A percentile compares a stretch with the other conserved stretches of the same genome.
These are phyloP conservation scores for Drosophila anomelani DNA, from an alignment of 2,888 invertebrate species.

Conservation along the genomic window DNA sequence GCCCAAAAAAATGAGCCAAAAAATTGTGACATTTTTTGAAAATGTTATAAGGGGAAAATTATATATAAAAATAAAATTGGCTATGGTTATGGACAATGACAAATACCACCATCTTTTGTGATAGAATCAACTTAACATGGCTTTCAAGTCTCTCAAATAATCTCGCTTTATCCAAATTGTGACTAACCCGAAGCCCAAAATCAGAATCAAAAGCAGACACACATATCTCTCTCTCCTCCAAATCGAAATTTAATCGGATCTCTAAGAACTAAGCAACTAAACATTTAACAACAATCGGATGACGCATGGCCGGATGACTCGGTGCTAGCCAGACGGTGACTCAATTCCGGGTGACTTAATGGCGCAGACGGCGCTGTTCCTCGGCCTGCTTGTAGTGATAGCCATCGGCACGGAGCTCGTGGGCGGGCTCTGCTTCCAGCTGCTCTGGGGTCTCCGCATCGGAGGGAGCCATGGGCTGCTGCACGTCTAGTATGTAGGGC, in stretches of 20 bases:
- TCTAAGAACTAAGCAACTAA: conserved; percentile 54
- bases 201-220: neutral
- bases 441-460: conserved; percentile 56
- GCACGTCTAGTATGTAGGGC: conserved; percentile 64
- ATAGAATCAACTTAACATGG: neutral
- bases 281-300: conserved; percentile 58
- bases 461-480: conserved; percentile 68
- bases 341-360: conserved; percentile 46
- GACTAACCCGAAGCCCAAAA: conserved; percentile 3
- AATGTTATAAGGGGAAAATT: no score
- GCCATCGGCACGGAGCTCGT: conserved; percentile 69
- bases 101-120: no score
- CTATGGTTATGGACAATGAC: no score
- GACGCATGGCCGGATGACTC: conserved; percentile 8
- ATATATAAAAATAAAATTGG: no score
- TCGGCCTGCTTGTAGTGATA: conserved; percentile 72
- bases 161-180: neutral
- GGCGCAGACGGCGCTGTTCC: conserved; percentile 61
- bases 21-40: no score
- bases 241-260: conserved; percentile 46
- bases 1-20: no score
- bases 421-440: conserved; percentile 64
- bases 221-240: conserved; percentile 1
- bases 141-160: neutral
- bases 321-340: conserved; percentile 16